Evolutionary conservation across 2,113 vertebrate species (phyloP), one percentile per base, ranked within the genome.

Genomic region (Alces alces): DNA sequence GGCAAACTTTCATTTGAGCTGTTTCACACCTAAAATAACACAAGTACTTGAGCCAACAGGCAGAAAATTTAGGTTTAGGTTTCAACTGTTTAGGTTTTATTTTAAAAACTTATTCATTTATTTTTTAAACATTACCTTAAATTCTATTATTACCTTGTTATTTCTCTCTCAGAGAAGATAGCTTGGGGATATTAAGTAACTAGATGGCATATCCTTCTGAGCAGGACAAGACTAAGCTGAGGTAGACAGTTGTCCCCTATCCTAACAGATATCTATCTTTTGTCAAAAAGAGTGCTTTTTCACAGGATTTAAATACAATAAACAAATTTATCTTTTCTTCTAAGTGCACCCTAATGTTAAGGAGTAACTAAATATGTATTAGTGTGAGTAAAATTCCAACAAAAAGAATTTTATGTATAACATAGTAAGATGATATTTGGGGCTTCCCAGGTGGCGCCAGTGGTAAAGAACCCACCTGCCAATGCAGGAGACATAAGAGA

Each of bases 1-100:
- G 98, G 98, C 92, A 85, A 98, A 97, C 98, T 99, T 98, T 98
- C 98, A 97, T 95, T 98, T 0, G 43, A 98, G 98, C 98, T 98
- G 98, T 97, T 98, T 99, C 98, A 98, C 99, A 99, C 99, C 98
- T 99, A 99, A 99, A 99, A 99, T 98, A 99, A 99, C 99, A 99
- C 33, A 11, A 14, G 28, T 47, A 92, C 60, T 96, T 64, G 86
- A 98, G 98, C 99, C 98, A 98, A 96, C 60, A 98, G 97, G 97
- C 98, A 98, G 96, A 98, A 97, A 95, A 91, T 94, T 91, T 90
- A 95, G 93, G 91, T 95, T 98, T 87, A 95, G 92, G 78, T 97
- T 97, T 97, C 97, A 98, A 97, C 95, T 98, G 98, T 98, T 98
- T 98, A 98, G 97, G 96, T 97, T 99, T 98, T 98, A 98, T 98